Evolutionary conservation across 1,140 invertebrate species (phyloP).

Genomic region (Apis mellifera): Amel_HAv3.1 CM009942.2:6265501-6266000

Average conservation of each 20-base stretch:
- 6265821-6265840: slow-evolving; percentile 14
- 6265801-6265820: slow-evolving; percentile 30
- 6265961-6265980: too few relatives aligned
- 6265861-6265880: neutral
- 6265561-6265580: slow-evolving; percentile 7
- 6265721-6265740: slow-evolving; percentile 55
- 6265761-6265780: slow-evolving; percentile 30
- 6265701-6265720: slow-evolving; percentile 32
- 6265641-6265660: slow-evolving; percentile 44
- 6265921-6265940: neutral
- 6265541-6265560: neutral
- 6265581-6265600: neutral
- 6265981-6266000: neutral
- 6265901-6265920: neutral
- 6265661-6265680: slow-evolving; percentile 39
- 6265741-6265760: slow-evolving; percentile 52
- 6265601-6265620: slow-evolving; percentile 14
- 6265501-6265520: neutral
- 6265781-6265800: slow-evolving; percentile 13
- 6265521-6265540: neutral
- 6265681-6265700: slow-evolving; percentile 44
- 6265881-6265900: neutral
- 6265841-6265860: neutral
- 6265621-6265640: slow-evolving; percentile 46
- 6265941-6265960: neutral